phyloP scores from a whole-genome alignment of 2,797 vertebrate genomes.

The Esox masquinongy region DNA sequence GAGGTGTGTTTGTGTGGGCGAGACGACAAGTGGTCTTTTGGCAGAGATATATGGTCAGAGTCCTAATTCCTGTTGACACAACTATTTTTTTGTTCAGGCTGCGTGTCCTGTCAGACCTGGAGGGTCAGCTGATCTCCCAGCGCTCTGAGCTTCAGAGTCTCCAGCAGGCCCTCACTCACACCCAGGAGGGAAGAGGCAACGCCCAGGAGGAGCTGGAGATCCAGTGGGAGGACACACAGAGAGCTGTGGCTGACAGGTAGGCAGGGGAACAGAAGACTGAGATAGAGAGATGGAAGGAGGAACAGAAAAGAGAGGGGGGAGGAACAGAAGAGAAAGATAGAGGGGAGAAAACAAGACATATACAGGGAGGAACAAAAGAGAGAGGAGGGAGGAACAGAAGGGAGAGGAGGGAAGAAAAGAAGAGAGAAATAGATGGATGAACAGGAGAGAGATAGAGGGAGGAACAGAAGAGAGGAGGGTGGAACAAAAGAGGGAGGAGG shows the following conservation, averaged over 20 bases:
- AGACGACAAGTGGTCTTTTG: background rate
- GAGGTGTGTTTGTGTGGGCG: slow-evolving; percentile 70
- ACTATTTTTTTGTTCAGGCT: slow-evolving; percentile 68
- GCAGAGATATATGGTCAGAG: background rate
- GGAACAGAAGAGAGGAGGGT: background rate
- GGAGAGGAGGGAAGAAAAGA: background rate
- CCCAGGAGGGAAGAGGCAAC: slow-evolving; percentile 55
- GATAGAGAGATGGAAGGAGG: background rate
- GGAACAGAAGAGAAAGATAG: background rate
- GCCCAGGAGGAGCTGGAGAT: slow-evolving; percentile 67
- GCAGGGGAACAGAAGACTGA: slow-evolving; percentile 6
- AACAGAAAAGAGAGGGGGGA: background rate
- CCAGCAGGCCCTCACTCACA: slow-evolving; percentile 69
- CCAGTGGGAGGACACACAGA: slow-evolving; percentile 82
- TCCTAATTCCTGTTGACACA: background rate
- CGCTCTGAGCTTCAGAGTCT: slow-evolving; percentile 77
- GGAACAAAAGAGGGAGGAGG: background rate
- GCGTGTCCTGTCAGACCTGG: slow-evolving; percentile 81
- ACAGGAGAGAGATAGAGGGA: background rate
- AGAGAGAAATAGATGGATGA: slow-evolving; percentile 5
- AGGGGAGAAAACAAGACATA: background rate
- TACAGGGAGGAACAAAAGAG: background rate
- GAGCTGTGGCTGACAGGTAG: slow-evolving; percentile 80
- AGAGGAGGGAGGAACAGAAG: background rate
- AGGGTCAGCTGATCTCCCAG: slow-evolving; percentile 77